A percentile compares a stretch with the other conserved stretches of the same genome.
These are phyloP conservation scores for Netelia inedita DNA, from an alignment of 2,888 invertebrate genomes.

Conservation along the genomic window DNA sequence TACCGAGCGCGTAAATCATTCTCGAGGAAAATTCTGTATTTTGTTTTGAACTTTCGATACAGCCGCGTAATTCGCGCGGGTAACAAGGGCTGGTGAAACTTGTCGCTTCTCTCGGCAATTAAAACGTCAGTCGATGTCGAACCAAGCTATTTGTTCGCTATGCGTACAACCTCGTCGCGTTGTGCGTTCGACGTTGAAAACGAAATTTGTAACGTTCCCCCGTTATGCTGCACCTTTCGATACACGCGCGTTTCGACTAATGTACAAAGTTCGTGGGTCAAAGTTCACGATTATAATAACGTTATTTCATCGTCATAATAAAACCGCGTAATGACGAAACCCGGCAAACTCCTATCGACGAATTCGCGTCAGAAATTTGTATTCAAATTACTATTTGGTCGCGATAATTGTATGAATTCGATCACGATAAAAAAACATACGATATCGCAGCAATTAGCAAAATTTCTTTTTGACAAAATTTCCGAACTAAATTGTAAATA, in stretches of 20 bases:
- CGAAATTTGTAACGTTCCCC: constrained; percentile 22
- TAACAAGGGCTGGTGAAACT: constrained; percentile 8
- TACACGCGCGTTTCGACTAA: constrained; percentile 12
- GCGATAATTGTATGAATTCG: too few relatives aligned
- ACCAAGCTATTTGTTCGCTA: constrained; percentile 12
- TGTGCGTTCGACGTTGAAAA: constrained; percentile 38
- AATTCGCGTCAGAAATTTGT: too few relatives aligned
- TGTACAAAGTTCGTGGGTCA: constrained; percentile 4
- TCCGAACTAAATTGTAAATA: too few relatives aligned
- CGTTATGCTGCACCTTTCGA: background rate
- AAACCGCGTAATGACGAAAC: too few relatives aligned
- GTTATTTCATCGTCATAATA: too few relatives aligned
- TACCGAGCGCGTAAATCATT: too few relatives aligned
- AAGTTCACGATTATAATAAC: too few relatives aligned
- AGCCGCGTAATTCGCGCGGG: background rate
- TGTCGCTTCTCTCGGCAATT: constrained; percentile 24
- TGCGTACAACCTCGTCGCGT: constrained; percentile 7
- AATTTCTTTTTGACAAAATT: too few relatives aligned
- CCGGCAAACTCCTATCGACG: too few relatives aligned
- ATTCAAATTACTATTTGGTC: too few relatives aligned
- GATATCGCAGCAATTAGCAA: too few relatives aligned
- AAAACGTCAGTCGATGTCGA: constrained; percentile 32
- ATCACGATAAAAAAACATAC: too few relatives aligned
- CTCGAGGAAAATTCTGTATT: background rate
- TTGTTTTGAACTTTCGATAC: background rate